phyloP scores from a whole-genome alignment of 2,113 vertebrate genomes.

The Atlantisia rogersi region DNA sequence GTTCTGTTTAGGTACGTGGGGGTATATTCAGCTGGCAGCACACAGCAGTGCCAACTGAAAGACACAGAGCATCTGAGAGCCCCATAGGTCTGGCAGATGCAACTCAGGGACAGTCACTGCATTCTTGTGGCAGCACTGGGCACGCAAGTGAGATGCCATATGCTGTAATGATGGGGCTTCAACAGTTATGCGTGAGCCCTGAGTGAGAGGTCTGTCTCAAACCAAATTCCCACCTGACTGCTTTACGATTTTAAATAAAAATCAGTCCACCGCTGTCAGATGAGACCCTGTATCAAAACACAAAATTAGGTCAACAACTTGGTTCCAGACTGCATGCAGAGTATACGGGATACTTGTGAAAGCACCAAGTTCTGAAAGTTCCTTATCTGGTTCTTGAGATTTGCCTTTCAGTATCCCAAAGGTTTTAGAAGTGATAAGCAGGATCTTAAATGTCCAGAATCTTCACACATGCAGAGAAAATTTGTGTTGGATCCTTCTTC shows the following conservation, averaged over 20 bases:
- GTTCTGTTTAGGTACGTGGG: not conserved
- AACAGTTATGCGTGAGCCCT: not conserved
- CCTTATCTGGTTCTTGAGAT: not conserved
- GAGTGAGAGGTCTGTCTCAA: not conserved
- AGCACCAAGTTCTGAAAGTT: not conserved
- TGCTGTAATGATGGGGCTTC: not conserved
- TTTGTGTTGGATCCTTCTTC: not conserved
- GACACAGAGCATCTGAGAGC: too few relatives aligned
- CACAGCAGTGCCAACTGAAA: not conserved
- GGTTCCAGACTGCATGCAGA: not conserved
- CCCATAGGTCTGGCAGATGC: too few relatives aligned
- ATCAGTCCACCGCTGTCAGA: not conserved
- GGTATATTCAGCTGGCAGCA: not conserved
- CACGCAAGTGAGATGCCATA: not conserved
- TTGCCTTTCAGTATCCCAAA: not conserved
- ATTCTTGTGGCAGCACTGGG: not conserved
- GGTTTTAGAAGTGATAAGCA: not conserved
- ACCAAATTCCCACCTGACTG: not conserved
- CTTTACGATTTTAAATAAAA: not conserved
- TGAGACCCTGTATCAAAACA: not conserved
- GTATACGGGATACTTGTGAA: not conserved
- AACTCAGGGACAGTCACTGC: not conserved
- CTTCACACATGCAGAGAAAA: not conserved
- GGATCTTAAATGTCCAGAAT: not conserved
- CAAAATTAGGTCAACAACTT: rapidly evolving